Percentiles rank a stretch among this genome's conserved stretches.
Evolutionary conservation across 2,113 vertebrate genomes (phyloP).

Genomic region (Neopipo cinnamomea): DNA sequence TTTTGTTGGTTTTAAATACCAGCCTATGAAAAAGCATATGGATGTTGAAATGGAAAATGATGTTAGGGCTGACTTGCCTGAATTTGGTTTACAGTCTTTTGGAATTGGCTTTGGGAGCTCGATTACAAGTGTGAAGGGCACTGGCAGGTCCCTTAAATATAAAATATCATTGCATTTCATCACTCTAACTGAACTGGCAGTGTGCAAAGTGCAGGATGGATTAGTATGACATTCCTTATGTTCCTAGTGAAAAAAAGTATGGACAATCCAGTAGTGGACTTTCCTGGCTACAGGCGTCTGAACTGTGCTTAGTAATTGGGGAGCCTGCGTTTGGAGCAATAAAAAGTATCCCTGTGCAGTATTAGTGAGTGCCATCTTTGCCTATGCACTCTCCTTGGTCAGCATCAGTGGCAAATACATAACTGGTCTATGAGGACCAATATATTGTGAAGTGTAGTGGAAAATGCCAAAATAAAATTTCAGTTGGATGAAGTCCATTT

Average conservation of each 20-base stretch:
- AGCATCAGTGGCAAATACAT: slow-evolving; percentile 17
- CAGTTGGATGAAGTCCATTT: slow-evolving; percentile 66
- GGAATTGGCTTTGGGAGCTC: background rate
- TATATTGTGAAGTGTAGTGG: slow-evolving; percentile 70
- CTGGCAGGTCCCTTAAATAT: background rate
- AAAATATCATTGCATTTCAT: background rate
- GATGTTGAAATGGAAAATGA: background rate
- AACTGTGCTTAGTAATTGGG: background rate
- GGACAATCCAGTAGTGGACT: background rate
- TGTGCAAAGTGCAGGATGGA: background rate
- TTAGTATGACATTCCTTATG: background rate
- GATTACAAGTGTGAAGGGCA: background rate
- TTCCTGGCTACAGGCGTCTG: background rate
- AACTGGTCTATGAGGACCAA: slow-evolving; percentile 65
- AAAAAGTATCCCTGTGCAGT: background rate
- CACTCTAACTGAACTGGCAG: background rate
- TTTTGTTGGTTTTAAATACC: background rate
- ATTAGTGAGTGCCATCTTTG: background rate
- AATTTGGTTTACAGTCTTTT: background rate
- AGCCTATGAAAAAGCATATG: background rate
- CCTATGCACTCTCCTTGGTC: slow-evolving; percentile 48
- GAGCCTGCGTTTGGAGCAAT: background rate
- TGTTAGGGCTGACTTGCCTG: background rate
- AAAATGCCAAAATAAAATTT: slow-evolving; percentile 57
- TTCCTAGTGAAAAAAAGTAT: background rate